phyloP scores from a whole-genome alignment of 2,797 vertebrate species.

The Vespertilio murinus region DNA sequence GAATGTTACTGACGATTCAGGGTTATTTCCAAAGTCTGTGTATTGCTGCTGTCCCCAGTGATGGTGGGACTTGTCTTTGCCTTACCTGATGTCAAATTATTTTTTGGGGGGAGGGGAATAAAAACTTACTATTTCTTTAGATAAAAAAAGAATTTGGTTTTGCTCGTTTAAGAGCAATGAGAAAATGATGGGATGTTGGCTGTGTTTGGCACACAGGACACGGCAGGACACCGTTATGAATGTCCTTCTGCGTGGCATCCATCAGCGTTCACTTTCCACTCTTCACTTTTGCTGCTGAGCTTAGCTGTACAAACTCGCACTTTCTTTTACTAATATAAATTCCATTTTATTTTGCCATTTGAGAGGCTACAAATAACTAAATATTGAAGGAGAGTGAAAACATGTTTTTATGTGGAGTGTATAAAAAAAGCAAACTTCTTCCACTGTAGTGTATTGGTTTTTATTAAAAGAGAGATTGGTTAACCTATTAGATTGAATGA shows the following conservation, averaged over 20 bases:
- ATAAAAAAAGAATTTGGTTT: constrained; percentile 77
- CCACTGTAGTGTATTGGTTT: constrained; percentile 81
- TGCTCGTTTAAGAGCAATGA: constrained; percentile 88
- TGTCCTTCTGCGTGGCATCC: not conserved
- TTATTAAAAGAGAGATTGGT: constrained; percentile 76
- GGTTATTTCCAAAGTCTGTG: constrained; percentile 77
- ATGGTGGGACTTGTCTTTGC: constrained; percentile 86
- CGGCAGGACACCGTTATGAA: not conserved
- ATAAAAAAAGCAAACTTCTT: constrained; percentile 70
- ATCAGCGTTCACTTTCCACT: constrained; percentile 30
- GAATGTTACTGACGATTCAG: constrained; percentile 49
- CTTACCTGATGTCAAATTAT: constrained; percentile 86
- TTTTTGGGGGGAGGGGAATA: constrained; percentile 66
- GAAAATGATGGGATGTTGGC: constrained; percentile 25
- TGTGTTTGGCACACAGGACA: not conserved
- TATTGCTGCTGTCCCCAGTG: constrained; percentile 87
- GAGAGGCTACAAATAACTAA: constrained; percentile 52
- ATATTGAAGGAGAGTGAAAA: constrained; percentile 44
- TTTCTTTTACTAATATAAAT: constrained; percentile 72
- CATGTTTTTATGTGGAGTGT: constrained; percentile 61
- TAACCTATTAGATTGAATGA: constrained; percentile 75
- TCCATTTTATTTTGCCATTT: constrained; percentile 20
- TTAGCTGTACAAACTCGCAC: constrained; percentile 81
- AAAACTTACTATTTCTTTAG: constrained; percentile 74
- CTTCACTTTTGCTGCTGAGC: constrained; percentile 74